Base-by-base conservation (phyloP, 1,140 invertebrate species). In the Calosoma granatense region DNA sequence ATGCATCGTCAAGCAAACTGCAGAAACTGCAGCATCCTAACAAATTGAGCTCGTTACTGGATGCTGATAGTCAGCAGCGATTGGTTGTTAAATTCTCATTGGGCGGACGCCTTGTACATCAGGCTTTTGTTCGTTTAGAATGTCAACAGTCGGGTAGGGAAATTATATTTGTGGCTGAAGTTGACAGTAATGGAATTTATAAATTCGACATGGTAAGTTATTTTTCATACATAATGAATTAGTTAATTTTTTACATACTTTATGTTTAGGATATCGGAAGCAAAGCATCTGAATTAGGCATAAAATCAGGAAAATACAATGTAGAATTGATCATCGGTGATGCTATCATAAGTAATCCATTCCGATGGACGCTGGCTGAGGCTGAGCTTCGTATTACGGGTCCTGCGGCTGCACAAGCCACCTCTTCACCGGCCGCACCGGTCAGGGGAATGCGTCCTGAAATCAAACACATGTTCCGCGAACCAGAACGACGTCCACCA, bases 101-200 rank as follows among this genome's bases (percentile, higher is more conserved):
- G 1, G 83, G 83, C 56, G 90, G 83, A 0, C 81, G 94, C 59
- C 73, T 80, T 30, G 88, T 93, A 22, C 95, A 98, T 72, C 94
- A 98, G 76, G 88, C 92, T 0, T 98, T 98, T 74, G 82, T 98
- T 2, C 81, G 88, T 19, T 78, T 98, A 19, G 78, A 76, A 21
- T 74, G 87, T 65, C 68, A 74, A 15, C 76, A 81, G 52, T 80
- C 77, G 0, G 78, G 83, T 17, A 81, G 86, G 60, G 94, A 98
- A 76, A 88, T 95, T 22, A 86, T 96, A 63, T 97, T 94, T 70
- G 86, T 97, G 21, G 90, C 93, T 14, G 94, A 97, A 70, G 81
- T 85, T n/a, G 94, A 96, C 68, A 76, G 79, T 51, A 75, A 77
- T 59, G 83, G 87, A 62, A 76, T 84, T n/a, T 95, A 97, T 67